Evolutionary conservation across 2,888 invertebrate genomes (phyloP).

Genomic region (Protodeltote pygarga): DNA sequence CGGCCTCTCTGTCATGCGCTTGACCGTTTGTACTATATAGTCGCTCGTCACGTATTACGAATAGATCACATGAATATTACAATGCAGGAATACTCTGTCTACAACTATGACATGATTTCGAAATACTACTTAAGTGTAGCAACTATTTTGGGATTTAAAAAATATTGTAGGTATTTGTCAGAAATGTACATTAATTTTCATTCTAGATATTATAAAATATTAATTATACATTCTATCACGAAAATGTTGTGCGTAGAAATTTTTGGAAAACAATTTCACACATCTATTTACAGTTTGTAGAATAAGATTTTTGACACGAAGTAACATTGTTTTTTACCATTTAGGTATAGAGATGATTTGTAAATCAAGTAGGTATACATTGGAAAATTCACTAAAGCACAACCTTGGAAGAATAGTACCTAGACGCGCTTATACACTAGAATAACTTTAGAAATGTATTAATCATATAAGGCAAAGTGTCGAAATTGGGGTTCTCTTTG

Average conservation of each 20-base stretch:
- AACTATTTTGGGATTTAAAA: conserved; percentile 32
- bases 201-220: conserved; percentile 62
- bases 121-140: conserved; percentile 27
- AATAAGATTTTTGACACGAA: conserved; percentile 61
- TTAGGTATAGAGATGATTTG: conserved; percentile 60
- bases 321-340: conserved; percentile 56
- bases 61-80: conserved; percentile 28
- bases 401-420: conserved; percentile 87
- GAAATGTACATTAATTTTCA: conserved; percentile 56
- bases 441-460: conserved; percentile 77
- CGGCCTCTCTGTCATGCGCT: not conserved
- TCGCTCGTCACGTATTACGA: conserved; percentile 19
- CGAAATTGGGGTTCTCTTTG: conserved; percentile 79
- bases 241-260: conserved; percentile 83
- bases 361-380: conserved; percentile 65
- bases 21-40: not conserved
- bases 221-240: conserved; percentile 70
- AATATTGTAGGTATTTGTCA: conserved; percentile 52
- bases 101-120: conserved; percentile 40
- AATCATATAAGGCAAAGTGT: conserved; percentile 85
- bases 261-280: conserved; percentile 66
- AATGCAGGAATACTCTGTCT: conserved; percentile 27
- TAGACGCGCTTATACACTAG: conserved; percentile 83
- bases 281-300: conserved; percentile 70
- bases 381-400: conserved; percentile 85